Conservation (phyloP, 1,140 invertebrate species). For the Apis dorsata region DNA sequence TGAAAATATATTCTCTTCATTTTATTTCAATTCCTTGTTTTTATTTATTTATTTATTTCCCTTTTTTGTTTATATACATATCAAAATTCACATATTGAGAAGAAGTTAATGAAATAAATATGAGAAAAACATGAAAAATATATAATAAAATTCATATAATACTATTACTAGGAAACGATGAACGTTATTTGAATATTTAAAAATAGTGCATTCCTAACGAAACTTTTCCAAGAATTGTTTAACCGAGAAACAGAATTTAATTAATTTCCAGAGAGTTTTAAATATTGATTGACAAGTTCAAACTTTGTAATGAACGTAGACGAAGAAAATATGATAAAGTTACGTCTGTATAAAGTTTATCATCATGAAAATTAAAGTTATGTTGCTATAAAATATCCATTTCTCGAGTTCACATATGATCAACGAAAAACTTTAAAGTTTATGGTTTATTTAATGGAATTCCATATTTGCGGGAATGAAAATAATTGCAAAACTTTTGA, state of each 20-base stretch:
- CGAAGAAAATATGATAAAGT: background rate
- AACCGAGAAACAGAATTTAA: background rate
- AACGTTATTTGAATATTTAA: background rate
- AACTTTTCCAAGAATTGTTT: slow-evolving; percentile 1
- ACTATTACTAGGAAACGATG: background rate
- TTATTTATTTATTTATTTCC: background rate
- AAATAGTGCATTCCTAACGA: background rate
- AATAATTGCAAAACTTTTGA: background rate
- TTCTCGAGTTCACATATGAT: background rate
- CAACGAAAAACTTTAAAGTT: background rate
- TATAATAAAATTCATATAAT: too few relatives aligned
- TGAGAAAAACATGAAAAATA: too few relatives aligned
- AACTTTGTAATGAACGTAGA: background rate
- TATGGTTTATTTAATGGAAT: background rate
- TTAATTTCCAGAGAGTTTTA: background rate
- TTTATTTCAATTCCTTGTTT: background rate
- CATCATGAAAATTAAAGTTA: background rate
- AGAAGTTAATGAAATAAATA: background rate
- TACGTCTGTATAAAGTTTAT: background rate
- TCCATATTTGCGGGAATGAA: background rate
- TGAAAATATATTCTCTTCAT: background rate
- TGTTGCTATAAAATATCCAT: too few relatives aligned
- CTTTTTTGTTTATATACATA: too few relatives aligned
- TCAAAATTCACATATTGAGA: background rate
- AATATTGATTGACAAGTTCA: slow-evolving; percentile 3